These are phyloP conservation scores for Congeria kusceri DNA, from an alignment of 2,888 invertebrate species.

Conservation along the genomic window DNA sequence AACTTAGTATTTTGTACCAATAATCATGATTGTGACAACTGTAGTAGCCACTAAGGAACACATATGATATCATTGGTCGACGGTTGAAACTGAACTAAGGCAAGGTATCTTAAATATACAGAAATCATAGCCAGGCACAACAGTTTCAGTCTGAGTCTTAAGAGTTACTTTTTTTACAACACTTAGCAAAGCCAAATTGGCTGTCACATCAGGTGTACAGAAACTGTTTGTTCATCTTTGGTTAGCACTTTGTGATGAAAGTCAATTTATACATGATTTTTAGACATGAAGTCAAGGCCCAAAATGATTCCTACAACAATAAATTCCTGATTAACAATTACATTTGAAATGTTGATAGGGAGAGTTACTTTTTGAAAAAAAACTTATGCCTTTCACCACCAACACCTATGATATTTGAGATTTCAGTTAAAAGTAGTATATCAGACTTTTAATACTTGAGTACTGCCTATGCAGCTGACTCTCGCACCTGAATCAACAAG, in stretches of 20 bases:
- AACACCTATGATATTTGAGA: conserved; percentile 20
- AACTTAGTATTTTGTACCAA: conserved; percentile 15
- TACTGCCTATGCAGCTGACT: conserved; percentile 23
- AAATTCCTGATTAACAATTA: conserved; percentile 2
- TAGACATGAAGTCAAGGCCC: conserved; percentile 8
- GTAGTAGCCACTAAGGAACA: background rate
- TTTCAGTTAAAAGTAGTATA: background rate
- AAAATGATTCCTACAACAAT: conserved; percentile 11
- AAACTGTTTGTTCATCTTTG: background rate
- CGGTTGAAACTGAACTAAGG: conserved; percentile 23
- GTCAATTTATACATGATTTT: conserved; percentile 2
- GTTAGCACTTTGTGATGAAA: background rate
- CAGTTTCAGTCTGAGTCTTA: conserved; percentile 1
- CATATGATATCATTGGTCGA: conserved; percentile 8
- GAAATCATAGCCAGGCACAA: conserved; percentile 29
- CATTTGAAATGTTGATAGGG: background rate
- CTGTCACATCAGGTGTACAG: background rate
- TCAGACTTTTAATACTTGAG: background rate
- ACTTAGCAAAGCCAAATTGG: conserved; percentile 6
- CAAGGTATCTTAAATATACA: conserved; percentile 29
- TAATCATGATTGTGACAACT: conserved; percentile 1
- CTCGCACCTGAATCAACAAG: conserved; percentile 31
- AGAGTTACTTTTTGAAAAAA: background rate
- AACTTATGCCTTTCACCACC: conserved; percentile 17
- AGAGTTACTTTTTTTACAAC: background rate